Evolutionary conservation across 2,797 vertebrate genomes (phyloP), one percentile per base, ranked within the genome.

Genomic region (Anomalospiza imberbis): DNA sequence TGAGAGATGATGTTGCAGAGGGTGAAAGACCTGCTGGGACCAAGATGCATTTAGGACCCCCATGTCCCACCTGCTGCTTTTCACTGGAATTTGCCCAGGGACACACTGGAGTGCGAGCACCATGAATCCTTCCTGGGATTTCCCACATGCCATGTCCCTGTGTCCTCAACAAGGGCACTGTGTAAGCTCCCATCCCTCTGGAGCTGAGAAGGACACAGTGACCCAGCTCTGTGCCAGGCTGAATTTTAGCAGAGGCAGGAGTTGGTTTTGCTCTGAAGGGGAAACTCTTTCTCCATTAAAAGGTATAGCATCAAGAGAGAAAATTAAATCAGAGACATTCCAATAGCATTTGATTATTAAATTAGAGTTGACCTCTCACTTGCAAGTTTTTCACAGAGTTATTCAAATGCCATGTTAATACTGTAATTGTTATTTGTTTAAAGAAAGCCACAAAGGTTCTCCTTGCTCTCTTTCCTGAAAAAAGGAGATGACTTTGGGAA

Each of bases 31-130:
- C 13, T 48, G 32, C 51, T 73, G 60, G 42, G 31, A 67, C 17
- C 17, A 74, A 74, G 32, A 13, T 13, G 32, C 2, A 0, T 67
- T 86, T 50, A 16, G 20, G 34, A 80, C 29, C 12, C 13, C 13
- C 8, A 12, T 31, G 15, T 47, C 22, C 25, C 6, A 6, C 2
- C 3, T 48, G 17, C 28, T 76, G 36, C 22, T 86, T 75, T 71
- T 60, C 32, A 40, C 0, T 47, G 44, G 22, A 8, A 29, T 38
- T 11, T n/a, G 29, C 26, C n/a, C 4, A 2, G 29, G 24, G 14
- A 42, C 20, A 53, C 34, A 38, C 1, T 0, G 4, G 12, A 55
- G 18, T 0, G 0, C 0, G 0, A 51, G 29, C 92, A 6, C 24
- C 34, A 15, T 2, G 0, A 77, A 74, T 29, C 17, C 21, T 44